Conservation (phyloP, 2,888 invertebrate genomes). For the Salpingus planirostris region DNA sequence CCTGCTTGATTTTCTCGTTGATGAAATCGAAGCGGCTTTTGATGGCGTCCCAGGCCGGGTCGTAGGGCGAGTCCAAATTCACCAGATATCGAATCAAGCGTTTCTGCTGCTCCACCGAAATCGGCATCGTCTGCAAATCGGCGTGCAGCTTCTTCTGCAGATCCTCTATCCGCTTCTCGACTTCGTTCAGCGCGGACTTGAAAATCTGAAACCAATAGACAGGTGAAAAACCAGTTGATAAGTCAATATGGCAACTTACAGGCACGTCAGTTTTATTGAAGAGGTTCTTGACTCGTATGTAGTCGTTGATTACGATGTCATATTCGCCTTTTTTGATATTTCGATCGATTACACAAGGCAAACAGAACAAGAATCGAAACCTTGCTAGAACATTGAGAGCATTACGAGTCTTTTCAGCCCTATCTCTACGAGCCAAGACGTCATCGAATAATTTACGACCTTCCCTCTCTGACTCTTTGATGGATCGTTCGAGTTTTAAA, state of each 20-base stretch:
- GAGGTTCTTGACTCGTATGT: slow-evolving; percentile 88
- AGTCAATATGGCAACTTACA: slow-evolving; percentile 46
- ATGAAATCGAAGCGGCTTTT: slow-evolving; percentile 75
- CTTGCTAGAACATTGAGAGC: slow-evolving; percentile 87
- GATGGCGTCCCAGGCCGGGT: slow-evolving; percentile 96
- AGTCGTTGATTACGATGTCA: slow-evolving; percentile 95
- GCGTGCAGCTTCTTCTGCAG: slow-evolving; percentile 72
- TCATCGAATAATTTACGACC: slow-evolving; percentile 90
- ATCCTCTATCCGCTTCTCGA: slow-evolving; percentile 77
- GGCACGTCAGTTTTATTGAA: slow-evolving; percentile 90
- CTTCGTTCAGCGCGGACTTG: slow-evolving; percentile 80
- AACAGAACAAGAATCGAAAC: slow-evolving; percentile 91
- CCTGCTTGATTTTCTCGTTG: slow-evolving; percentile 54
- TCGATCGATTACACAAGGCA: slow-evolving; percentile 88
- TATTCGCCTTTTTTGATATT: slow-evolving; percentile 93
- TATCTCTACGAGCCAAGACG: slow-evolving; percentile 83
- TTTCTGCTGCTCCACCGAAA: slow-evolving; percentile 89
- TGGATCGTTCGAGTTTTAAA: slow-evolving; percentile 66
- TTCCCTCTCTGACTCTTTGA: slow-evolving; percentile 81
- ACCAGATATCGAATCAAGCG: slow-evolving; percentile 79
- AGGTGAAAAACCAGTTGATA: neutral
- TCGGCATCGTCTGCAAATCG: slow-evolving; percentile 83
- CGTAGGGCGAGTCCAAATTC: slow-evolving; percentile 69
- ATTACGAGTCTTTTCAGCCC: slow-evolving; percentile 92
- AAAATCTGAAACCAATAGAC: slow-evolving; percentile 62